Evolutionary conservation across 2,797 vertebrate species (phyloP), one percentile per base, ranked within the genome.

Genomic region (Megalops cyprinoides): DNA sequence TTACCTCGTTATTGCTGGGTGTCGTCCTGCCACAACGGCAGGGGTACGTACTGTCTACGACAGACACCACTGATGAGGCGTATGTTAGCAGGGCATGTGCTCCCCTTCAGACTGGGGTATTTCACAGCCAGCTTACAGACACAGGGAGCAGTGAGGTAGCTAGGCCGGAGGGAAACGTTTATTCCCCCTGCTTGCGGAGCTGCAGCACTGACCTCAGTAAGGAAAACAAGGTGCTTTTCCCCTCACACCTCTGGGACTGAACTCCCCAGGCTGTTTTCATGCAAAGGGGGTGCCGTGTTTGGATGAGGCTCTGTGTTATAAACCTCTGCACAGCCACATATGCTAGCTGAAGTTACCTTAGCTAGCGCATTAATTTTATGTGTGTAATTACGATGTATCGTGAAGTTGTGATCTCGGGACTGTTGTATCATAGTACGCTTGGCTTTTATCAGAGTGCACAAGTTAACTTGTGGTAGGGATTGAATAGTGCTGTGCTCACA

Each of bases 71-170:
- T 82, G 77, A 76, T 85, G 37, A 51, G 79, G 79, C 71, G 84
- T 74, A 34, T 90, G 84, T 90, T 87, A 81, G 86, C 83, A 90
- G 86, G 90, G n/a, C n/a, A 91, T 87, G 91, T 84, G 34, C 78
- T 20, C 8, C 34, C 76, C 51, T 62, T 25, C 4, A 2, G 48
- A 10, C 18, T 14, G 51, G 1, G 62, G 12, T 56, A 74, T 80
- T 55, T 56, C 65, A 44, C 28, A 49, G 67, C 18, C 37, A 2
- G 23, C 48, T 62, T 60, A 34, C 31, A 62, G 71, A 42, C 62
- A 73, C 55, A 18, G 39, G 48, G 48, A n/a, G 51, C 51, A 8
- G 53, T 20, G 14, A 56, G 20, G 10, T n/a, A 37, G 46, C 39
- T 71, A 20, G 31, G 28, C 49, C 31, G 49, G 46, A 62, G 25